A percentile compares a stretch with the other conserved stretches of the same genome.
Conservation (phyloP, 1,140 invertebrate genomes). For the Pantala flavescens region DNA sequence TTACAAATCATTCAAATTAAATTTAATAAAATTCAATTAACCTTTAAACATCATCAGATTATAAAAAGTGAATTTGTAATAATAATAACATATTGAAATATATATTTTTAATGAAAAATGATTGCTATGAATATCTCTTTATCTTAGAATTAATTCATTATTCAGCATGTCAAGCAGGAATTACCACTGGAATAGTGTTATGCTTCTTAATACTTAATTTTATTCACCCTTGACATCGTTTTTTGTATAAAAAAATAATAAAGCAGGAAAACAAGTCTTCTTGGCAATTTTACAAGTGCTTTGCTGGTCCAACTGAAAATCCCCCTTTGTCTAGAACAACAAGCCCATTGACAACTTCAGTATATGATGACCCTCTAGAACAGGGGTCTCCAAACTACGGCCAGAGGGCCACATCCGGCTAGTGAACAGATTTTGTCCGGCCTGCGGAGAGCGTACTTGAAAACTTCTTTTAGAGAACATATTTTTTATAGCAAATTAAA, state of each 20-base stretch:
- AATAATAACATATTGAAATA: no score
- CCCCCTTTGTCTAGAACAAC: slow-evolving; percentile 15
- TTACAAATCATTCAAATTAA: no score
- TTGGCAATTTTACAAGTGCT: not conserved
- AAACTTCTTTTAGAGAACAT: no score
- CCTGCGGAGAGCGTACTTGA: no score
- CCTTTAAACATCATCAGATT: no score
- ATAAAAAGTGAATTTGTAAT: no score
- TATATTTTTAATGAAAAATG: no score
- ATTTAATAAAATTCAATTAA: no score
- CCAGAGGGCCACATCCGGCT: no score
- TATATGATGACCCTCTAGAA: not conserved
- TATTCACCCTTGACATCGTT: slow-evolving; percentile 27
- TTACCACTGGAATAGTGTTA: slow-evolving; percentile 36
- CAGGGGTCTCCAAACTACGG: no score
- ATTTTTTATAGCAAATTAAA: no score
- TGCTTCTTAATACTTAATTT: slow-evolving; percentile 39
- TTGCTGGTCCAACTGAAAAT: not conserved
- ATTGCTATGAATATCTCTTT: not conserved
- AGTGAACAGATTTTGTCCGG: no score
- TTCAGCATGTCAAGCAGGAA: slow-evolving; percentile 38
- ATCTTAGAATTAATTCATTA: slow-evolving; percentile 46
- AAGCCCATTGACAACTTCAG: not conserved
- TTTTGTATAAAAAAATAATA: slow-evolving; percentile 1
- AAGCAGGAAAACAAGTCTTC: not conserved